Base-by-base conservation (phyloP, 2,888 invertebrate genomes). In the Vanessa cardui region DNA sequence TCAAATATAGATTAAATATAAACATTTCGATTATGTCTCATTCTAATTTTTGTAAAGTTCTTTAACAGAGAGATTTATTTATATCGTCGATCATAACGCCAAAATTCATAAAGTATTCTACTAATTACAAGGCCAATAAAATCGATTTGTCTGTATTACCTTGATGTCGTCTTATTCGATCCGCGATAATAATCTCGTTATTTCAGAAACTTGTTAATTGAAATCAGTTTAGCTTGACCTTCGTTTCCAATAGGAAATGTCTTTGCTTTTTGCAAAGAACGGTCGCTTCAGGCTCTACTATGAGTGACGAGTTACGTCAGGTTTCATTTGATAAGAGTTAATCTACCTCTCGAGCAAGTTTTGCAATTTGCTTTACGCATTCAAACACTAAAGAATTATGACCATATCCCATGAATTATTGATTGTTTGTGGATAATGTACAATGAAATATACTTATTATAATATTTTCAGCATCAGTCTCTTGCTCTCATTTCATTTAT, bases 141-240 rank as follows among this genome's bases (percentile, higher is more conserved):
- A 31, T 64, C 47, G 47, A 47, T 47, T 46, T 47, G 33, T 47
- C 47, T 21, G 33, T 39, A 64, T 47, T 31, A 50, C 33, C 9
- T 64, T 64, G 45, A 64, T 20, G 18, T 18, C 63, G 33, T 56
- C 58, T 56, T 26, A 39, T 61, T 46, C 31, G 26, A 18, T 47
- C 47, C 56, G 56, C 33, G 18, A 49, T 64, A 58, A 54, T 45
- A 56, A 64, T 64, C 47, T 58, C 45, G 49, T 61, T 64, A 64
- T 47, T 56, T 45, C 47, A 64, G 47, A 61, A 61, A 61, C 61
- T 49, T 50, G 49, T 49, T 49, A 61, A 64, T 47, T 64, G 63
- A 64, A 58, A 58, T 49, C 50, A 50, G 50, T 50, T 49, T 20
- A 26, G 60, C 33, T n/a, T 33, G 49, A 33, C 61, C 61, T 61